Evolutionary conservation across 2,113 vertebrate species (phyloP).

Genomic region (Ameiurus melas): DNA sequence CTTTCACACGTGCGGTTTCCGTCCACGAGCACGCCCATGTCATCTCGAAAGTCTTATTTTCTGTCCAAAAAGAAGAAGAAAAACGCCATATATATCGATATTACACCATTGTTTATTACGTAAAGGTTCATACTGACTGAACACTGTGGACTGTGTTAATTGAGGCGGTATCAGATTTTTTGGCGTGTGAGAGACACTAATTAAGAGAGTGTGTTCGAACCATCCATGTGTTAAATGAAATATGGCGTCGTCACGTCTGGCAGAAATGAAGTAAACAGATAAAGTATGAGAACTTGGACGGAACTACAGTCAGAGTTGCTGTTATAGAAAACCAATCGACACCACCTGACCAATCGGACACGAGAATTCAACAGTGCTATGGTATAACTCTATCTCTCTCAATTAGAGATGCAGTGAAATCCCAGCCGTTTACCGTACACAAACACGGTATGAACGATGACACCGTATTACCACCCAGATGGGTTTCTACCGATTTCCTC

Average conservation of each 20-base stretch:
- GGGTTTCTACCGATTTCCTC: background rate
- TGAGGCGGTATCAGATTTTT: background rate
- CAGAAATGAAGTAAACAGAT: background rate
- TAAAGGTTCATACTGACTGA: background rate
- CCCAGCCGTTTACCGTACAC: background rate
- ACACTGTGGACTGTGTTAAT: too few relatives aligned
- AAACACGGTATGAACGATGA: background rate
- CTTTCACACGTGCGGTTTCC: background rate
- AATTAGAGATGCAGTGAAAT: background rate
- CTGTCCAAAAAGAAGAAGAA: background rate
- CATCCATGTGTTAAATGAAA: conserved; percentile 15
- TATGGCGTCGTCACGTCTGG: background rate
- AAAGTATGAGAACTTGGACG: background rate
- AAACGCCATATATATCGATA: background rate
- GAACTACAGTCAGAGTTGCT: background rate
- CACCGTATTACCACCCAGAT: background rate
- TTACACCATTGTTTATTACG: background rate
- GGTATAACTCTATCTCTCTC: background rate
- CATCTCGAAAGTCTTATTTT: background rate
- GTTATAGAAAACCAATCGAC: background rate
- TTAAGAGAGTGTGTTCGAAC: background rate
- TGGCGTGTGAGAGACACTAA: background rate
- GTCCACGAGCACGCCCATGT: background rate
- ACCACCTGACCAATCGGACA: background rate
- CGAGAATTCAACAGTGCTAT: background rate